phyloP scores from a whole-genome alignment of 2,888 invertebrate genomes.

The Lottia scabra region DNA sequence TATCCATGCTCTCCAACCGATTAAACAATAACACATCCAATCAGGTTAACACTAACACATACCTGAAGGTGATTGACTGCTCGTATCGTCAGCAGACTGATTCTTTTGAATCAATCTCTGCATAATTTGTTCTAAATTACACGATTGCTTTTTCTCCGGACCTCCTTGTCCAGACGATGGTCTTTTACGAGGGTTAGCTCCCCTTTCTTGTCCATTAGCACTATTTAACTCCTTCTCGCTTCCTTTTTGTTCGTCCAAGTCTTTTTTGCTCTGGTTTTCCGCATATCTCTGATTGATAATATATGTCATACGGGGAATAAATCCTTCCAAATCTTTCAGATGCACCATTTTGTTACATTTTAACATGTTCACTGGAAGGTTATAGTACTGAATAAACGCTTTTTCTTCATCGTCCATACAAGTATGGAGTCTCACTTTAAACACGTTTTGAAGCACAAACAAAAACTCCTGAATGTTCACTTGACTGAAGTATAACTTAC shows the following conservation, averaged over 20 bases:
- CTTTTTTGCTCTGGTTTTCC: slow-evolving; percentile 4
- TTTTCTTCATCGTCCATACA: slow-evolving; percentile 60
- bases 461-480: slow-evolving; percentile 61
- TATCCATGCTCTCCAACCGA: no score
- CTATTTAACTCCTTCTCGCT: not conserved
- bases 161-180: not conserved
- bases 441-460: slow-evolving; percentile 57
- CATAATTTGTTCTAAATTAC: slow-evolving; percentile 27
- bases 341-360: slow-evolving; percentile 64
- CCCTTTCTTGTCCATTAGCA: not conserved
- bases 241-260: not conserved
- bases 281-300: slow-evolving; percentile 39
- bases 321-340: slow-evolving; percentile 55
- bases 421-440: slow-evolving; percentile 53
- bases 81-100: not conserved
- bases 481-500: slow-evolving; percentile 61
- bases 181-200: not conserved
- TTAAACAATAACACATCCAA: no score
- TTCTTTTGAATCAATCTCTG: slow-evolving; percentile 22
- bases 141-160: slow-evolving; percentile 20
- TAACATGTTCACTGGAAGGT: slow-evolving; percentile 58
- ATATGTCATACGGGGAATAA: slow-evolving; percentile 61
- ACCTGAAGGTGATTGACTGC: not conserved
- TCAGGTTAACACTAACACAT: no score
- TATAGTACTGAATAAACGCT: slow-evolving; percentile 64